Evolutionary conservation across 1,140 invertebrate species (phyloP), one percentile per base, ranked within the genome.

Genomic region (Tetramorium parvispinum): DNA sequence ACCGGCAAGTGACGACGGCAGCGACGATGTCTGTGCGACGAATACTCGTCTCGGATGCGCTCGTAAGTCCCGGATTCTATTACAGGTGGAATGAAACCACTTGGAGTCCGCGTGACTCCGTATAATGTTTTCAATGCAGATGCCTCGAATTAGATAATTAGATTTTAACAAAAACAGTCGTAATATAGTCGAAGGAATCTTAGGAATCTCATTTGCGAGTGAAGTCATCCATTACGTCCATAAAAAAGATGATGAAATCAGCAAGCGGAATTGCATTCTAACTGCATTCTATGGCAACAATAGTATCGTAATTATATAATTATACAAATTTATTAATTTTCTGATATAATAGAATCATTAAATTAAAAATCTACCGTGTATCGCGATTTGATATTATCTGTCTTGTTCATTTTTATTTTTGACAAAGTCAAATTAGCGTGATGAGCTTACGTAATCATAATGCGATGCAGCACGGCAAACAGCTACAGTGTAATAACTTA

Each of bases 401-500:
- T 46, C 16, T n/a, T 1, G 10, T 32, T 32, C 8, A 18, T 43
- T 55, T 71, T 13, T 8, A 2, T 66, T 55, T 66, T n/a, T 27
- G 2, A 1, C 11, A 32, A 24, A 68, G 0, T 40, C 13, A 24
- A 68, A 68, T 32, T 63, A 40, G 18, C 43, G 40, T 55, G 24
- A 6, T 55, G 49, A 55, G 46, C 21, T 5, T 68, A 16, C 32
- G 37, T 55, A 40, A 24, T n/a, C 24, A 32, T 24, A 63, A 63
- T 63, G 24, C 18, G 57, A 16, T 1, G 51, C 18, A 24, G 24
- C 57, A 16, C 11, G 21, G 21, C 53, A 43, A 32, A 24, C 8
- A 43, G 18, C 40, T 16, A 57, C 65, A 57, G 79, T 46, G 24
- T 71, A 73, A 82, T 73, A 57, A 82, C 37, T 71, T 73, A 73